These are phyloP conservation scores for Aplysina aerophoba DNA, from an alignment of 37 sponge, comb jelly and placozoan genomes.

Conservation along the genomic window DNA sequence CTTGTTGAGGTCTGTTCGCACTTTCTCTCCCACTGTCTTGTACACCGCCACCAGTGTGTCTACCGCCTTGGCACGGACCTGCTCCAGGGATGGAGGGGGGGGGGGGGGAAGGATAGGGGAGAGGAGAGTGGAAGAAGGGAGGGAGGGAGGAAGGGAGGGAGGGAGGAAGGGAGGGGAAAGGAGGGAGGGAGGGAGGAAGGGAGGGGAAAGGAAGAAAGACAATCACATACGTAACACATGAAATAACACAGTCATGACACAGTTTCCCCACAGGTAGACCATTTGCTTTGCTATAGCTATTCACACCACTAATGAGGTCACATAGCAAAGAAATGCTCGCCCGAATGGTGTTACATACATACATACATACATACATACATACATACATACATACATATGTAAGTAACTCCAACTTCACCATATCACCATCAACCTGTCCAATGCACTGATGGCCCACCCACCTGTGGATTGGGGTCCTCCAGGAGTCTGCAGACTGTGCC, in stretches of 20 bases:
- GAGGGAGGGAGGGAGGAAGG: not conserved
- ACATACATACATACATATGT: not conserved
- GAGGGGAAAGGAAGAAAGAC: no score
- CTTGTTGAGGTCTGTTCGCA: constrained; percentile 67
- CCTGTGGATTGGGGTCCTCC: constrained; percentile 81
- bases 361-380: not conserved
- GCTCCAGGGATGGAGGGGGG: not conserved
- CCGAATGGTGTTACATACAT: no score
- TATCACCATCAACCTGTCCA: no score
- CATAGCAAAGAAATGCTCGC: no score
- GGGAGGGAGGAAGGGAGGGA: not conserved
- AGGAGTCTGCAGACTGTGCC: constrained; percentile 56
- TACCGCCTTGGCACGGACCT: constrained; percentile 70
- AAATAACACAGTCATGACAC: no score
- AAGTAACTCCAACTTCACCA: not conserved
- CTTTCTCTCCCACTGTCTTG: constrained; percentile 73
- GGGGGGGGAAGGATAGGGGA: no score
- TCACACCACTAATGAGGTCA: no score
- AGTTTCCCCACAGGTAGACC: no score
- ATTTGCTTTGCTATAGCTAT: no score
- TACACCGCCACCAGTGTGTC: constrained; percentile 80
- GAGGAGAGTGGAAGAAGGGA: no score
- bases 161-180: not conserved
- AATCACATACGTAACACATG: no score
- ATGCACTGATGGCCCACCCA: not conserved